Evolutionary conservation across 2,113 vertebrate genomes (phyloP).

Genomic region (Phyllostomus discolor): DNA sequence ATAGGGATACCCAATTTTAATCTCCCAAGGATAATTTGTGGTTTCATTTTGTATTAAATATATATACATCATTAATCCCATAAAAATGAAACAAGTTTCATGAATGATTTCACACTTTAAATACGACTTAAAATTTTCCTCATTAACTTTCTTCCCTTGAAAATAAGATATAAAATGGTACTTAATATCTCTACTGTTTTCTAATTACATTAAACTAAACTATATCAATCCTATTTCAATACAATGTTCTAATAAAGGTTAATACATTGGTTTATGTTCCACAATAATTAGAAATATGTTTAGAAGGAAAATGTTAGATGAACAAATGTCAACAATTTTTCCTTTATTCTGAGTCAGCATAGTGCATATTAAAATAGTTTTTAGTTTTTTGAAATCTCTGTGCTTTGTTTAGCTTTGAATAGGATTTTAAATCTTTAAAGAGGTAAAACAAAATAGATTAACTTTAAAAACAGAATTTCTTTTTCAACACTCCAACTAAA

Average conservation of each 20-base stretch:
- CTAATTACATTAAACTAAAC: constrained; percentile 4
- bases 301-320: not conserved
- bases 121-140: not conserved
- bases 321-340: not conserved
- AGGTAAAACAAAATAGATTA: constrained; percentile 7
- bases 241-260: not conserved
- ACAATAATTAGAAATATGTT: not conserved
- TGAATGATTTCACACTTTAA: not conserved
- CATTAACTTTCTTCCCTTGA: not conserved
- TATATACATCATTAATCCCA: not conserved
- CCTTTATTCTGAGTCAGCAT: not conserved
- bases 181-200: not conserved
- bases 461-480: constrained; percentile 42
- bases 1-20: not conserved
- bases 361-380: not conserved
- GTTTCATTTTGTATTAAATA: not conserved
- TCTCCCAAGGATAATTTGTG: not conserved
- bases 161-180: not conserved
- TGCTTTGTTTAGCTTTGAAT: constrained; percentile 11
- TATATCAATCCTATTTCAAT: not conserved
- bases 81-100: not conserved
- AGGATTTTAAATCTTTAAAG: constrained; percentile 25
- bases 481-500: constrained; percentile 33
- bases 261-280: not conserved
- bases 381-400: constrained; percentile 28